Base-by-base conservation (phyloP, 2,888 invertebrate genomes). In the Baccha elongata region DNA sequence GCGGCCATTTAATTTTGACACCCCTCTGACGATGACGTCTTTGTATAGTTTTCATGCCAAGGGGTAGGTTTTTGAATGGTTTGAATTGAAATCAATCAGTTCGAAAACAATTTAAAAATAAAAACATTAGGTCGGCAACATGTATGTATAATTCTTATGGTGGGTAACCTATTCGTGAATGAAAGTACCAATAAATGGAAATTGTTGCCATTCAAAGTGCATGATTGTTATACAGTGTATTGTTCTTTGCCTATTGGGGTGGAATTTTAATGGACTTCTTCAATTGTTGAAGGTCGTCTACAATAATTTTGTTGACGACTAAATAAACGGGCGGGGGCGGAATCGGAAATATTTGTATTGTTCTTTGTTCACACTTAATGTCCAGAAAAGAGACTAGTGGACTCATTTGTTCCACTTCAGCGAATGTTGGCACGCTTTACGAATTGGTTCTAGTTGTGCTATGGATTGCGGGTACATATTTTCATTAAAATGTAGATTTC, bases 1-100 rank as follows among this genome's bases (percentile, higher is more conserved):
- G 19, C 60, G 44, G 81, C 71, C 81, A 53, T 81, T 81, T 81
- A 81, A 76, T 60, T 81, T 40, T 81, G 48, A 76, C 81, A 81
- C 81, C 81, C 81, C 81, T 76, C 21, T 53, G 11, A 40, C 40
- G 65, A 76, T 72, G 72, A 76, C 71, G 72, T 81, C 81, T 71
- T 76, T 81, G 76, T 81, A 76, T 72, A 29, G 29, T 42, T 29
- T 50, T 48, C 8, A 32, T 19, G 5, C 21, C 21, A 64, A 60
- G 69, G 75, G 58, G 37, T 10, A 26, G 53, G 37, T 46, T 44
- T 13, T 46, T 13, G 3, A 10, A 26, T 8, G 46, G 60, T 52
- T 35, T 15, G 29, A 29, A 72, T 37, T 21, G 8, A 32, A 71
- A 71, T 75, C 71, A 81, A 75, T 81, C 75, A 75, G 69, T 40